Evolutionary conservation across 2,113 vertebrate genomes (phyloP).

Genomic region (Melanotaenia duboulayi): DNA sequence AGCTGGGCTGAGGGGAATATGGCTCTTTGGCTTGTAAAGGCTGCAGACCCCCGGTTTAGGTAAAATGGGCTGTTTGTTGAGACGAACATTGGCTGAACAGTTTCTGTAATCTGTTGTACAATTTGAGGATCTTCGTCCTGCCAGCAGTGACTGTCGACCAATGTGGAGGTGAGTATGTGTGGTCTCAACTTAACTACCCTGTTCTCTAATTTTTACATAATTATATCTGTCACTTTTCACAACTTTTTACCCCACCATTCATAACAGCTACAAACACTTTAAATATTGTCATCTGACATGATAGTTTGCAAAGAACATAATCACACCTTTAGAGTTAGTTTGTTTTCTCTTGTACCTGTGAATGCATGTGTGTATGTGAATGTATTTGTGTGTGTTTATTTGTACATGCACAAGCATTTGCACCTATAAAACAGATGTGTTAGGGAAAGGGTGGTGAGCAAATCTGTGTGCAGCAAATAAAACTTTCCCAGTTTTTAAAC

Average conservation of each 20-base stretch:
- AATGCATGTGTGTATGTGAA: neutral
- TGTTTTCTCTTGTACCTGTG: neutral
- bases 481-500: conserved; percentile 71
- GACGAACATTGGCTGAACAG: neutral
- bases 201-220: neutral
- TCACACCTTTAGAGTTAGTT: conserved; percentile 3
- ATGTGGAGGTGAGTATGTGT: no score
- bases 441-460: conserved; percentile 71
- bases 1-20: no score
- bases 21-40: no score
- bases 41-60: no score
- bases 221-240: conserved; percentile 4
- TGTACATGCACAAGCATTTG: neutral
- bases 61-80: no score
- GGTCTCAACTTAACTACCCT: no score
- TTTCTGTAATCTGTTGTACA: neutral
- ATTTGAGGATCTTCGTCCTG: neutral
- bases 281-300: conserved; percentile 2
- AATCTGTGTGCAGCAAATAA: conserved; percentile 50
- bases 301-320: neutral
- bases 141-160: neutral
- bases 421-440: conserved; percentile 51
- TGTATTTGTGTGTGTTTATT: neutral
- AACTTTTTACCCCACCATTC: neutral
- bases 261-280: conserved; percentile 6